These are phyloP conservation scores for Ormia ochracea DNA, from an alignment of 2,888 invertebrate genomes.

Conservation along the genomic window DNA sequence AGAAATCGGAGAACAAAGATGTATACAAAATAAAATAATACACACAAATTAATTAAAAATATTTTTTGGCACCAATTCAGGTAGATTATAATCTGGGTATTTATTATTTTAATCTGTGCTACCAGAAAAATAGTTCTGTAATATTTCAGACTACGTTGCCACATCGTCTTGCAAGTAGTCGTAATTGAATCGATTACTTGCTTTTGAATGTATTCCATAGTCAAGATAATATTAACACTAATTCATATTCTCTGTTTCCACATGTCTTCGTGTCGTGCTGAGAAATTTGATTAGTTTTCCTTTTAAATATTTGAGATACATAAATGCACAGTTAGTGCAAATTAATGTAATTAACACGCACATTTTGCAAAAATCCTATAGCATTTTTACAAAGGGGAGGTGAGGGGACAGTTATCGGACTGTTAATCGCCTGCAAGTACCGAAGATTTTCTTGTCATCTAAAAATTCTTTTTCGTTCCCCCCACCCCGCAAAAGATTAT, in stretches of 20 bases:
- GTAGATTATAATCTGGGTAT: too few relatives aligned
- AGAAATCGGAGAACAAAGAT: too few relatives aligned
- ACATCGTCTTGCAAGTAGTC: too few relatives aligned
- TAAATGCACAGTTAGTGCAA: slow-evolving; percentile 31
- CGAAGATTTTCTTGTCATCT: slow-evolving; percentile 42
- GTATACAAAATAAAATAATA: too few relatives aligned
- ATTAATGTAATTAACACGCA: slow-evolving; percentile 7
- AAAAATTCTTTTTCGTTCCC: slow-evolving; percentile 39
- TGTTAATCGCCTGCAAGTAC: neutral
- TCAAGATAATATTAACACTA: slow-evolving; percentile 8
- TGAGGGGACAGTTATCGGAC: neutral
- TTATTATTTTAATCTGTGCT: too few relatives aligned
- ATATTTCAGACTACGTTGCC: too few relatives aligned
- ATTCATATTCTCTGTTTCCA: slow-evolving; percentile 42
- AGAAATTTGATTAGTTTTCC: slow-evolving; percentile 36
- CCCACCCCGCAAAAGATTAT: slow-evolving; percentile 16
- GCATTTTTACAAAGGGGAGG: neutral
- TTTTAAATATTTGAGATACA: slow-evolving; percentile 18
- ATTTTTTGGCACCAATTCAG: too few relatives aligned
- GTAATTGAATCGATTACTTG: too few relatives aligned
- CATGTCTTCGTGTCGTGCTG: slow-evolving; percentile 57
- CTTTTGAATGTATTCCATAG: neutral
- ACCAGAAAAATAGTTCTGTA: too few relatives aligned
- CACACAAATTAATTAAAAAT: too few relatives aligned
- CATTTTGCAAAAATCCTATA: neutral